These are phyloP conservation scores for Drosophila persimilis DNA, from an alignment of 1,140 invertebrate genomes.

Conservation along the genomic window DNA sequence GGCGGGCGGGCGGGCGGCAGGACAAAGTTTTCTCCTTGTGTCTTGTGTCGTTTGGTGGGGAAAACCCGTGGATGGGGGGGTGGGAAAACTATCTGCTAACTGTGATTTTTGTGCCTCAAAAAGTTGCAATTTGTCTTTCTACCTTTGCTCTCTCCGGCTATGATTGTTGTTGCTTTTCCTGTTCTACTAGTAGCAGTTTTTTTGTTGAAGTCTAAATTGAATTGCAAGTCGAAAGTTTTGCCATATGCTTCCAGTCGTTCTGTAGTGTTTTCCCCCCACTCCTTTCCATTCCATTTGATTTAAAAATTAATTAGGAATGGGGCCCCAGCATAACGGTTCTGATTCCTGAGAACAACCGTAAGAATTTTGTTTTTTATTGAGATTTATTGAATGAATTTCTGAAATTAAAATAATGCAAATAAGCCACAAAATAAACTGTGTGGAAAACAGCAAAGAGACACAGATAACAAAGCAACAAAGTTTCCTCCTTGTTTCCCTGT, in stretches of 20 bases:
- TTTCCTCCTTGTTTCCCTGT: slow-evolving; percentile 3
- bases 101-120: slow-evolving; percentile 64
- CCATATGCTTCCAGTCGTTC: slow-evolving; percentile 40
- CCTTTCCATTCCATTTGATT: background rate
- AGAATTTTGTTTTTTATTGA: slow-evolving; percentile 45
- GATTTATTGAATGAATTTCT: slow-evolving; percentile 48
- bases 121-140: slow-evolving; percentile 74
- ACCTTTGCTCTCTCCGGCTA: slow-evolving; percentile 32
- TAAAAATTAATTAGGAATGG: slow-evolving; percentile 66
- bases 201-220: slow-evolving; percentile 56
- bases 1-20: slow-evolving; percentile 15
- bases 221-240: slow-evolving; percentile 62
- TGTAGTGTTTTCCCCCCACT: slow-evolving; percentile 1
- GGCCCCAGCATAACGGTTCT: slow-evolving; percentile 35
- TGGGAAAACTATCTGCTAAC: slow-evolving; percentile 62
- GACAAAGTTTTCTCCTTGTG: slow-evolving; percentile 58
- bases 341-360: slow-evolving; percentile 33
- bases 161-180: slow-evolving; percentile 24
- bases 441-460: slow-evolving; percentile 6
- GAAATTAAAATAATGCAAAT: slow-evolving; percentile 73
- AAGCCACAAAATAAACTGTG: slow-evolving; percentile 61
- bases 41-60: slow-evolving; percentile 34
- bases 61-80: background rate
- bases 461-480: slow-evolving; percentile 52
- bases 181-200: slow-evolving; percentile 21